phyloP scores from a whole-genome alignment of 2,888 invertebrate genomes.

The Cantharis rustica region DNA sequence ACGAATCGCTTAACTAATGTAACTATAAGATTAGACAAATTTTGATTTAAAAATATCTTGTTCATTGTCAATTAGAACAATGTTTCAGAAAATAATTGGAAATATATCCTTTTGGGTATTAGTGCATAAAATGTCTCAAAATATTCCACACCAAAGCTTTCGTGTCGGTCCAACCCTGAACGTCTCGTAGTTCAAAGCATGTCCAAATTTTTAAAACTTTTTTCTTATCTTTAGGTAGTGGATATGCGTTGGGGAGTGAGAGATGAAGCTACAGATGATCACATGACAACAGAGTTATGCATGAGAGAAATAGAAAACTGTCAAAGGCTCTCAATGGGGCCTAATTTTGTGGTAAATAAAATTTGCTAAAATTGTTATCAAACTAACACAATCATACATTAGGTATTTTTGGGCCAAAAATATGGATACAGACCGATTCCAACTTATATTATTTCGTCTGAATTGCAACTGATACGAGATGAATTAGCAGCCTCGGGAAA shows the following conservation, averaged over 20 bases:
- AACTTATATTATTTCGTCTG: conserved; percentile 90
- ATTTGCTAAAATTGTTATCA: background rate
- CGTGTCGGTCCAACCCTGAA: too few species aligned
- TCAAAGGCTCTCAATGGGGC: conserved; percentile 95
- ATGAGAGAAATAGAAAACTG: conserved; percentile 99
- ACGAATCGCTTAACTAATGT: too few species aligned
- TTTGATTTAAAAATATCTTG: too few species aligned
- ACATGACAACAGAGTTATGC: conserved; percentile 98
- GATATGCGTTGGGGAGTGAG: conserved; percentile 99
- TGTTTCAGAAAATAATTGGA: too few species aligned
- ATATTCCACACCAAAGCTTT: too few species aligned
- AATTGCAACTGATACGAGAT: conserved; percentile 84
- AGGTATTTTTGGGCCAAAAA: conserved; percentile 95
- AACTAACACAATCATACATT: background rate
- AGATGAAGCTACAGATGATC: conserved; percentile 98
- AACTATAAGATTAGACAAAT: too few species aligned
- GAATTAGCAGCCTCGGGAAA: conserved; percentile 83
- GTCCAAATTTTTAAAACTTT: background rate
- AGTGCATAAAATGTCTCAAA: too few species aligned
- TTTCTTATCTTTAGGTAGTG: conserved; percentile 71
- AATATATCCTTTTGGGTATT: too few species aligned
- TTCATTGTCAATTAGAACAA: too few species aligned
- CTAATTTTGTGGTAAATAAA: conserved; percentile 88
- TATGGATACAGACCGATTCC: conserved; percentile 98
- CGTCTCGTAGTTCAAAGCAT: too few species aligned